These are phyloP conservation scores for Phylloscopus whistleri DNA, from an alignment of 2,113 vertebrate species.

Conservation along the genomic window DNA sequence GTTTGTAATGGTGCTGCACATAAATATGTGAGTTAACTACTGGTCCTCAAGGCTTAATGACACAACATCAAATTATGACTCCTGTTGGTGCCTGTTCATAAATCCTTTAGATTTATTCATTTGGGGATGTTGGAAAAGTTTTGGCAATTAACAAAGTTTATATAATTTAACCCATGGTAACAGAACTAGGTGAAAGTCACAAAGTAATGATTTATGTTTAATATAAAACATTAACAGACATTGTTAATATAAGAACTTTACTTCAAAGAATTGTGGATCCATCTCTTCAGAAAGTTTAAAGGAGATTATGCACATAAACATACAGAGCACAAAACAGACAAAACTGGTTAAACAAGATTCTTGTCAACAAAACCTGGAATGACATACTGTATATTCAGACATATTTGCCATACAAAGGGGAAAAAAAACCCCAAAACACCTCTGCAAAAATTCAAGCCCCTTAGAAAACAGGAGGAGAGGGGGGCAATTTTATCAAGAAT, in stretches of 20 bases:
- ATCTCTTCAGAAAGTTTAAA: background rate
- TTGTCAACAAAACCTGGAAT: background rate
- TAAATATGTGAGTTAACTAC: background rate
- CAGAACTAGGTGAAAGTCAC: background rate
- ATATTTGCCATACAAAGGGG: background rate
- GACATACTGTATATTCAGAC: background rate
- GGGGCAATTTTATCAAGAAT: background rate
- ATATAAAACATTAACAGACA: conserved; percentile 13
- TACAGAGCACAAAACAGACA: background rate
- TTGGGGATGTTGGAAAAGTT: background rate
- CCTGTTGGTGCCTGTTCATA: background rate
- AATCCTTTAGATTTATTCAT: background rate
- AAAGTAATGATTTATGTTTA: background rate
- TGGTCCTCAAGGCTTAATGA: background rate
- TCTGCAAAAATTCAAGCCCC: background rate
- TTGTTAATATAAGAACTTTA: background rate
- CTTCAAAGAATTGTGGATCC: background rate
- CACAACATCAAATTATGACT: background rate
- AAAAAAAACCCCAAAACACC: background rate
- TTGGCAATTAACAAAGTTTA: background rate
- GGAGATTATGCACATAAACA: background rate
- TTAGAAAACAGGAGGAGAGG: accelerated
- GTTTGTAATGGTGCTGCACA: background rate
- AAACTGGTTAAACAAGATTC: conserved; percentile 61
- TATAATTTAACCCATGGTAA: background rate